Percentiles rank a stretch among this genome's conserved stretches.
Conservation (phyloP, 2,113 vertebrate species). For the Crypturellus undulatus region DNA sequence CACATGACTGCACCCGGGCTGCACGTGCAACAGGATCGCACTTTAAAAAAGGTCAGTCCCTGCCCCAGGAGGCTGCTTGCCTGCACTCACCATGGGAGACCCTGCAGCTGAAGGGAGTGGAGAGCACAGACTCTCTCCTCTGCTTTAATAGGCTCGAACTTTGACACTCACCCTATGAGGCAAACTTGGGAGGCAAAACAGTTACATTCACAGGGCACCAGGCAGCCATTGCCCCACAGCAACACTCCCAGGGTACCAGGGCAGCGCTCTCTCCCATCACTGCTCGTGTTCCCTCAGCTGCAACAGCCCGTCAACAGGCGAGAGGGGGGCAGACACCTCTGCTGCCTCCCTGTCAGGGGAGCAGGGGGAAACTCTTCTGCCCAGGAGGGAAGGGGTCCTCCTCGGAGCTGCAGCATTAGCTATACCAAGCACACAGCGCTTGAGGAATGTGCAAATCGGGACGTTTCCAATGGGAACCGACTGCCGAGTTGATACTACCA, state of each 20-base stretch:
- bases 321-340: background rate
- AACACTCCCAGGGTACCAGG: background rate
- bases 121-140: background rate
- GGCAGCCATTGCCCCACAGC: background rate
- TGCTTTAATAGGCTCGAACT: accelerated
- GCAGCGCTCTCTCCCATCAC: background rate
- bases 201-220: background rate
- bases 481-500: background rate
- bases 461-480: slow-evolving; percentile 11
- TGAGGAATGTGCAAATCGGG: slow-evolving; percentile 51
- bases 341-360: background rate
- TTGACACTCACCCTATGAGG: background rate
- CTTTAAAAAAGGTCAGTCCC: background rate
- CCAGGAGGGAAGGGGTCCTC: background rate
- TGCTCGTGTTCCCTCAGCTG: accelerated
- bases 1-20: background rate
- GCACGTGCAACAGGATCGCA: background rate
- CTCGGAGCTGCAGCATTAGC: background rate
- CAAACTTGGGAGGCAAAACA: background rate
- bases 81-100: accelerated
- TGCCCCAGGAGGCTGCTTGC: background rate
- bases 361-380: background rate
- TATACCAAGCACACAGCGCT: background rate
- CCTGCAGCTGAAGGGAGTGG: accelerated
- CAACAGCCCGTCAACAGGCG: background rate